Conservation (phyloP, 2,113 vertebrate genomes). For the Naja naja region DNA sequence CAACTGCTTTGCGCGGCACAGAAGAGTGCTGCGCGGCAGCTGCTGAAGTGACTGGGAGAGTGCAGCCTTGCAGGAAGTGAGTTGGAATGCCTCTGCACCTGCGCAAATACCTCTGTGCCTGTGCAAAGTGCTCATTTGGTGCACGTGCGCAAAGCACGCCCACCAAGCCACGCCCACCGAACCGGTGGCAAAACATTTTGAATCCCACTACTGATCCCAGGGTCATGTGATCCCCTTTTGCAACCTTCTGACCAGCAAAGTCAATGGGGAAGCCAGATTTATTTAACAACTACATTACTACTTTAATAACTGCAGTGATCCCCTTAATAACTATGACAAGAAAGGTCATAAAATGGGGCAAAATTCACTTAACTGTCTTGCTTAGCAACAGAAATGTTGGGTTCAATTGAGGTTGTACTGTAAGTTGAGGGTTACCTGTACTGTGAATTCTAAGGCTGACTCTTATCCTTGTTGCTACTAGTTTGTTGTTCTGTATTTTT, state of each 20-base stretch:
- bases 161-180: too few species aligned
- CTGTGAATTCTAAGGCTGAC: background rate
- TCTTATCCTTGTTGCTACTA: background rate
- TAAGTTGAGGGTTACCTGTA: background rate
- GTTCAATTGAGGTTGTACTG: background rate
- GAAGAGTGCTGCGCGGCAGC: too few species aligned
- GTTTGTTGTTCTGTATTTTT: background rate
- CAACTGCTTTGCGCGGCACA: too few species aligned
- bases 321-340: background rate
- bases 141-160: too few species aligned
- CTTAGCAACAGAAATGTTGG: background rate
- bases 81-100: too few species aligned
- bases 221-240: background rate
- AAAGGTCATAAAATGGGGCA: background rate
- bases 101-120: too few species aligned
- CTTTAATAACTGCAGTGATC: background rate
- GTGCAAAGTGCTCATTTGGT: too few species aligned
- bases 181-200: too few species aligned
- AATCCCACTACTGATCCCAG: too few species aligned
- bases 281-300: background rate
- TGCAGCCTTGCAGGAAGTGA: too few species aligned
- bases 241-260: background rate
- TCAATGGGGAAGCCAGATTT: background rate
- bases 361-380: background rate
- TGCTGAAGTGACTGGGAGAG: too few species aligned